Conservation (phyloP, 1,140 invertebrate genomes). For the Zaprionus ornatus region DNA sequence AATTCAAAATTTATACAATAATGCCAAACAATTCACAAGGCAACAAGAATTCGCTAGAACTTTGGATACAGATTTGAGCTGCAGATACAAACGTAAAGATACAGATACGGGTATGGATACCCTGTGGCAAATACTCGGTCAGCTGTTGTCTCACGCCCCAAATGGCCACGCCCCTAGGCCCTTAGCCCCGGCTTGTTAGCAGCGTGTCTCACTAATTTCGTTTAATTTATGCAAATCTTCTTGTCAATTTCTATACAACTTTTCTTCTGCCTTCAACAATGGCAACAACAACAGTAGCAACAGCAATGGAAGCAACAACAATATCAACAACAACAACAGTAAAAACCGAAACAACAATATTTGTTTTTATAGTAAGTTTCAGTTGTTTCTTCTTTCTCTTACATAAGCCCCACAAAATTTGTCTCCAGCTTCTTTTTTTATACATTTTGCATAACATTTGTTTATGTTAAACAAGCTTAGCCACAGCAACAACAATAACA, state of each 20-base stretch:
- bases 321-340: slow-evolving; percentile 12
- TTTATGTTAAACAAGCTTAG: slow-evolving; percentile 56
- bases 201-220: slow-evolving; percentile 26
- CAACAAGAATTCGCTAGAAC: slow-evolving; percentile 6
- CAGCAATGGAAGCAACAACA: neutral
- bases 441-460: slow-evolving; percentile 60
- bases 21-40: slow-evolving; percentile 21
- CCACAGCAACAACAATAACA: slow-evolving; percentile 14
- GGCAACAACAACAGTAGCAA: neutral
- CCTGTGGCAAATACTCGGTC: slow-evolving; percentile 6
- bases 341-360: slow-evolving; percentile 45
- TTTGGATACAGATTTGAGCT: slow-evolving; percentile 3
- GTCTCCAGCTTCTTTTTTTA: slow-evolving; percentile 35
- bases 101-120: neutral
- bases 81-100: slow-evolving; percentile 12
- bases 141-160: slow-evolving; percentile 24
- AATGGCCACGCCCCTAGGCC: slow-evolving; percentile 27
- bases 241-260: slow-evolving; percentile 69
- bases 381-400: slow-evolving; percentile 35
- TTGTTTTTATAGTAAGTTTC: slow-evolving; percentile 27
- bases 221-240: slow-evolving; percentile 38
- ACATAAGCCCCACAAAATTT: slow-evolving; percentile 64
- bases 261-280: slow-evolving; percentile 44
- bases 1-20: slow-evolving; percentile 26
- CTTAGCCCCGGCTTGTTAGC: slow-evolving; percentile 50